Conservation (phyloP, 2,888 invertebrate genomes). For the Rambutsinella grinnellia region DNA sequence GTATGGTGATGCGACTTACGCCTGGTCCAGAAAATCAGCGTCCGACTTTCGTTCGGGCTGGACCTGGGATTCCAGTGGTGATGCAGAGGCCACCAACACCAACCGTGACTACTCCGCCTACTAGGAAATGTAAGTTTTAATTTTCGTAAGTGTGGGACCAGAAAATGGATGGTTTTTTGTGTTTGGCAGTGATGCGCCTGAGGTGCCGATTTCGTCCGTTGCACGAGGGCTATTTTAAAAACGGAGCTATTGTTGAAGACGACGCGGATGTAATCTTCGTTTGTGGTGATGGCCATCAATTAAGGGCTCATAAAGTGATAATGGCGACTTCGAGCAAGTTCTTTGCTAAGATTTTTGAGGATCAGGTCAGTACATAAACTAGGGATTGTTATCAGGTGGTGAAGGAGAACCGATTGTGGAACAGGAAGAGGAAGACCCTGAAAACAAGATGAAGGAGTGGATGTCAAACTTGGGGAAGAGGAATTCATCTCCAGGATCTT, state of each 20-base stretch:
- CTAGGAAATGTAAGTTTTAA: not conserved
- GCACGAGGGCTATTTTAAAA: conserved; percentile 52
- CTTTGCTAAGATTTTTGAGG: conserved; percentile 59
- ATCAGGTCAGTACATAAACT: conserved; percentile 56
- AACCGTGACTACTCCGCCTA: not conserved
- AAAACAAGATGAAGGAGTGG: conserved; percentile 60
- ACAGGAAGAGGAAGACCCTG: conserved; percentile 40
- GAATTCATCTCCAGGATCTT: not conserved
- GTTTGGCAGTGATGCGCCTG: conserved; percentile 59
- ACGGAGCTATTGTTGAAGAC: conserved; percentile 53
- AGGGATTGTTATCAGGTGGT: conserved; percentile 34
- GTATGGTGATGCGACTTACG: too few relatives aligned
- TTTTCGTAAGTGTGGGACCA: not conserved
- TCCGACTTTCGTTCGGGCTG: too few relatives aligned
- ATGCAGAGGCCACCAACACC: not conserved
- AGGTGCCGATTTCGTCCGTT: conserved; percentile 60
- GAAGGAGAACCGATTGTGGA: conserved; percentile 46
- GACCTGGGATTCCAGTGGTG: too few relatives aligned
- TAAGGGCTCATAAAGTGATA: conserved; percentile 62
- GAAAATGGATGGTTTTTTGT: not conserved
- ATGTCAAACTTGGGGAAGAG: conserved; percentile 58
- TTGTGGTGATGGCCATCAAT: conserved; percentile 58
- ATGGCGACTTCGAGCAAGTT: conserved; percentile 61
- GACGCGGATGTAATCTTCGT: conserved; percentile 63
- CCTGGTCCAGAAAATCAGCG: too few relatives aligned